These are phyloP conservation scores for Nomada hirtipes DNA, from an alignment of 2,888 invertebrate species.

Conservation along the genomic window DNA sequence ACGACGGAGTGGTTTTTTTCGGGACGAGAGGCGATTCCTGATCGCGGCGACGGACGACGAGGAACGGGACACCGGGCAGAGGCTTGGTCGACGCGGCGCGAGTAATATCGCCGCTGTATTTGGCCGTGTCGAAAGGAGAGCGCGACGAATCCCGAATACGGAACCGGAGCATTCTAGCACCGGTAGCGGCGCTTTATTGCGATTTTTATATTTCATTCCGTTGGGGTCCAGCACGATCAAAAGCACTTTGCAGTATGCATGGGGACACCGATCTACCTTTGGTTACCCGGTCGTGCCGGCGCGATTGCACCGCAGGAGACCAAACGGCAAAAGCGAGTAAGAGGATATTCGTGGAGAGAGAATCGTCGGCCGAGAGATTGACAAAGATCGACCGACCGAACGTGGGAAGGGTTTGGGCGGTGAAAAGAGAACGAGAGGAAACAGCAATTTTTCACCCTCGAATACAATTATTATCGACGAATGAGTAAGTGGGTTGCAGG, in stretches of 20 bases:
- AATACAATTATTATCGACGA: conserved; percentile 84
- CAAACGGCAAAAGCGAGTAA: conserved; percentile 52
- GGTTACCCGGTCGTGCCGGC: conserved; percentile 59
- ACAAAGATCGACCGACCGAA: conserved; percentile 39
- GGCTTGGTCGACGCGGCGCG: conserved; percentile 5
- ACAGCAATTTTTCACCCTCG: conserved; percentile 82
- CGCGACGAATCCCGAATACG: conserved; percentile 71
- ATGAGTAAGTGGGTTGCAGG: conserved; percentile 81
- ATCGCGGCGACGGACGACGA: not conserved
- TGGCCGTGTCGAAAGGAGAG: conserved; percentile 60
- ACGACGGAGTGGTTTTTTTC: no score
- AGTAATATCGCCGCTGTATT: conserved; percentile 60
- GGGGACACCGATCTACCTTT: conserved; percentile 67
- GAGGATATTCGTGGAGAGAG: conserved; percentile 54
- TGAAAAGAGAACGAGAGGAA: conserved; percentile 61
- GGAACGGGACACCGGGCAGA: not conserved
- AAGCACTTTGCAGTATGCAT: conserved; percentile 77
- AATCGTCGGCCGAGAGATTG: conserved; percentile 15
- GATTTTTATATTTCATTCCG: conserved; percentile 80
- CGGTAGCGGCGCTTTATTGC: conserved; percentile 77
- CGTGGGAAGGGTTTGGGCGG: not conserved
- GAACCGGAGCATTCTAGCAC: conserved; percentile 71
- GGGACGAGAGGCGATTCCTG: not conserved
- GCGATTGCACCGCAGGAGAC: conserved; percentile 53
- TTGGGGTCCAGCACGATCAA: conserved; percentile 74